These are phyloP conservation scores for Oscheius sp. DNA, from an alignment of 2,888 invertebrate species.

Conservation along the genomic window DNA sequence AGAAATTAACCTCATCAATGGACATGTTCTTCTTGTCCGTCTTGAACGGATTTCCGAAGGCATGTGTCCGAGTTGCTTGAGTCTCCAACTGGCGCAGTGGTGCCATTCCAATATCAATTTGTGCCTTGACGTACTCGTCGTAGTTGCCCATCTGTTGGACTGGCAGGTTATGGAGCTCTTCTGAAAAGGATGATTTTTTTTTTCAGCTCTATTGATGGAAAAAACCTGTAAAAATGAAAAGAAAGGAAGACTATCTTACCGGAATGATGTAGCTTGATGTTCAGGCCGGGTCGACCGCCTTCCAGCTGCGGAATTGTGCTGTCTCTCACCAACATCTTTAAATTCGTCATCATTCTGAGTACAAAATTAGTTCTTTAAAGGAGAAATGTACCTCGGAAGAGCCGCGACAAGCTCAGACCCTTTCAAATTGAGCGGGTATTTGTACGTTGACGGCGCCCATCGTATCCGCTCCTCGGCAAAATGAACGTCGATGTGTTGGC, in stretches of 20 bases:
- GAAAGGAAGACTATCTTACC: constrained; percentile 72
- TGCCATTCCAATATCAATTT: constrained; percentile 73
- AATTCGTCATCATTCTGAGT: constrained; percentile 88
- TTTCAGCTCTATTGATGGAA: too few relatives aligned
- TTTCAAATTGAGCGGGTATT: constrained; percentile 95
- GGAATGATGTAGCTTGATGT: constrained; percentile 84
- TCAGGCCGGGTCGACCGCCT: constrained; percentile 80
- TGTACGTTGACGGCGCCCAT: constrained; percentile 76
- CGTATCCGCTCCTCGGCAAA: constrained; percentile 27
- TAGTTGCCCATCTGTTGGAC: constrained; percentile 99
- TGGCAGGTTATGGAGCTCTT: constrained; percentile 92
- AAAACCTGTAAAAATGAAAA: not conserved
- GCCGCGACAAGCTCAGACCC: constrained; percentile 75
- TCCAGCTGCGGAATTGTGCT: constrained; percentile 55
- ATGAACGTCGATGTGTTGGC: constrained; percentile 25
- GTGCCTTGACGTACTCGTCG: constrained; percentile 94
- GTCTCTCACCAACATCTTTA: constrained; percentile 74
- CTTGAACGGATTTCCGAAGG: constrained; percentile 99
- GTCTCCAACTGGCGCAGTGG: constrained; percentile 83
- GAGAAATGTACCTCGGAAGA: constrained; percentile 20
- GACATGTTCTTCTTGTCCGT: constrained; percentile 83
- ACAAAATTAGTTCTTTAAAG: not conserved
- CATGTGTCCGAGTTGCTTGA: constrained; percentile 92
- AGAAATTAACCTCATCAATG: constrained; percentile 64
- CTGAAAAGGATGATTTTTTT: constrained; percentile 74